phyloP scores from a whole-genome alignment of 2,797 vertebrate species.

The Ataeniobius toweri region DNA sequence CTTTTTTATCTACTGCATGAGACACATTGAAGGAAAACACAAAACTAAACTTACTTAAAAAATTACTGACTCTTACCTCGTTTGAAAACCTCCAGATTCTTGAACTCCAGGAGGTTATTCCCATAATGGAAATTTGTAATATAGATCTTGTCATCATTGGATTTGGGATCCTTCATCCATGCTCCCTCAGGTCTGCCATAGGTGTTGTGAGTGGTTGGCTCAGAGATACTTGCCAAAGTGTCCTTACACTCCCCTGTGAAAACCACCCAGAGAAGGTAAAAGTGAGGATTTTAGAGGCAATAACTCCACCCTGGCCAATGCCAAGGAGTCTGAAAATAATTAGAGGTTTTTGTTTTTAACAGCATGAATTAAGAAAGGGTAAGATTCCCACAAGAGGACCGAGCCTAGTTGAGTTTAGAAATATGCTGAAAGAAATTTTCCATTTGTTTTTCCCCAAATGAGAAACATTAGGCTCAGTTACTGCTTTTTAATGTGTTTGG shows the following conservation, averaged over 20 bases:
- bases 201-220: conserved; percentile 91
- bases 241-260: conserved; percentile 91
- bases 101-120: conserved; percentile 94
- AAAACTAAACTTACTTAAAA: not conserved
- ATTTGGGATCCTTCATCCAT: conserved; percentile 98
- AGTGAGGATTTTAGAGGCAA: conserved; percentile 34
- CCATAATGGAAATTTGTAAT: conserved; percentile 96
- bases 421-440: conserved; percentile 5
- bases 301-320: conserved; percentile 33
- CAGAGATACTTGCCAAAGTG: conserved; percentile 92
- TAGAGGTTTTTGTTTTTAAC: conserved; percentile 43
- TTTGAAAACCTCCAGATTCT: conserved; percentile 93
- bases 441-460: not conserved
- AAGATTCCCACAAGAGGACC: conserved; percentile 13
- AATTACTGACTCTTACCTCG: conserved; percentile 81
- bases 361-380: conserved; percentile 33
- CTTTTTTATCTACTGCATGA: not conserved
- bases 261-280: conserved; percentile 17
- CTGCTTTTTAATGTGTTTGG: not conserved
- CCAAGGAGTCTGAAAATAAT: conserved; percentile 53
- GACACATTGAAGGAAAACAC: not conserved
- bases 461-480: not conserved
- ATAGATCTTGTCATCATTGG: conserved; percentile 89
- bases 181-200: conserved; percentile 93
- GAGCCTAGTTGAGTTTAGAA: not conserved